Base-by-base conservation (phyloP, 2,797 vertebrate species). In the Oreonectes daqikongensis region DNA sequence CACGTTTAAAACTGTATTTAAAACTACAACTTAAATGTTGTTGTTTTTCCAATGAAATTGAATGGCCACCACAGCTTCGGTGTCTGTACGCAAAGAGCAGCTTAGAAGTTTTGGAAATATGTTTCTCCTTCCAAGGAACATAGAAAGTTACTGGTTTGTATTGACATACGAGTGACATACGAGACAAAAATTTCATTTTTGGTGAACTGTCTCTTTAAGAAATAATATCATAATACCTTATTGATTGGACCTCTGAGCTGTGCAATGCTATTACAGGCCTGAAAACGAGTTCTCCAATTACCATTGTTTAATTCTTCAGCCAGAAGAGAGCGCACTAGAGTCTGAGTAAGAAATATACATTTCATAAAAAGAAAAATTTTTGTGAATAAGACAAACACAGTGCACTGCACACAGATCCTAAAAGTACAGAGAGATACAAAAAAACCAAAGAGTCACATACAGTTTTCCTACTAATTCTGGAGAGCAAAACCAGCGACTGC, bases 301-400 rank as follows among this genome's bases (percentile, higher is more conserved):
- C 46, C 17, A n/a, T 89, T 90, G 48, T 91, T 94, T 61, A 94
- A 70, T 69, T 91, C 86, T 60, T 89, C 88, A 24, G 88, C 92
- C 79, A 94, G 84, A 72, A 92, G 84, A 46, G 82, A 89, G n/a
- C 91, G 86, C 75, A 92, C 90, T 84, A 93, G 77, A 68, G 82
- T 87, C 93, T 94, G 50, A 15, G 38, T 50, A 9, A 82, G n/a
- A 82, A 15, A 26, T 15, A 22, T 20, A n/a, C 0, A 12, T 22
- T 57, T 64, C 64, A 65, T 26, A 68, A 67, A 44, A 38, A 11
- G 28, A 70, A 30, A 67, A n/a, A 32, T 40, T 22, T 28, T 38
- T 11, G 8, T 48, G 7, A 48, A 48, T 20, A 35, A 61, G 57
- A n/a, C 22, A 22, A 63, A 18, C 30, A 7, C 30, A 32, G 4